Conservation (phyloP, 2,113 vertebrate genomes). For the Nycticryphes semicollaris region DNA sequence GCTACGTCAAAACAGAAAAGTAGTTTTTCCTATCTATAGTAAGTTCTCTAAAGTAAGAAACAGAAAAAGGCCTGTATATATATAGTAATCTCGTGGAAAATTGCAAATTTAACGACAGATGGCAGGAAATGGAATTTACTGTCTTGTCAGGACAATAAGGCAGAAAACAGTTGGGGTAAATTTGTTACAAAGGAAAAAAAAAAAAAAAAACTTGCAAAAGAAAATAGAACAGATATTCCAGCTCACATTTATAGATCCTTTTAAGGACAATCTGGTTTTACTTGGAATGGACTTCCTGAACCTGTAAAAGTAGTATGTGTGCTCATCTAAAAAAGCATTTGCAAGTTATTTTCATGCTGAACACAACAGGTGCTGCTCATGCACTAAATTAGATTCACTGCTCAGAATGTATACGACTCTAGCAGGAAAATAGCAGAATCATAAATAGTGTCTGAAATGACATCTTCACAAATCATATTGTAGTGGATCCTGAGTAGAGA, state of each 20-base stretch:
- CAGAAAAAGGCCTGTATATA: background rate
- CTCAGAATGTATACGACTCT: background rate
- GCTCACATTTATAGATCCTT: conserved; percentile 14
- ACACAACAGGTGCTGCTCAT: background rate
- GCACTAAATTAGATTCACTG: conserved; percentile 19
- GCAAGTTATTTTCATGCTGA: background rate
- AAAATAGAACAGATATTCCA: background rate
- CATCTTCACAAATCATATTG: background rate
- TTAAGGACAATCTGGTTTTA: conserved; percentile 34
- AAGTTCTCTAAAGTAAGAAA: background rate
- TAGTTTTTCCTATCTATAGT: background rate
- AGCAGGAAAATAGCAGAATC: background rate
- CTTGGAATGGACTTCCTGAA: conserved; percentile 1
- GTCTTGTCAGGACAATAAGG: conserved; percentile 27
- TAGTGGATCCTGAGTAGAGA: background rate
- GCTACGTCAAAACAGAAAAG: background rate
- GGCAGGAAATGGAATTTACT: conserved; percentile 18
- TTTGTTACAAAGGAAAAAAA: background rate
- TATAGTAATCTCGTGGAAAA: background rate
- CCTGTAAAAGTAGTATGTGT: background rate
- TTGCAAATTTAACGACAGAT: conserved; percentile 20
- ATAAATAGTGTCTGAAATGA: background rate
- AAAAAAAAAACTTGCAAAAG: background rate
- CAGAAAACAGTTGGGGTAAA: background rate
- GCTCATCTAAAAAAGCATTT: background rate